Conservation (phyloP, 2,113 vertebrate genomes). For the Microtus pennsylvanicus region DNA sequence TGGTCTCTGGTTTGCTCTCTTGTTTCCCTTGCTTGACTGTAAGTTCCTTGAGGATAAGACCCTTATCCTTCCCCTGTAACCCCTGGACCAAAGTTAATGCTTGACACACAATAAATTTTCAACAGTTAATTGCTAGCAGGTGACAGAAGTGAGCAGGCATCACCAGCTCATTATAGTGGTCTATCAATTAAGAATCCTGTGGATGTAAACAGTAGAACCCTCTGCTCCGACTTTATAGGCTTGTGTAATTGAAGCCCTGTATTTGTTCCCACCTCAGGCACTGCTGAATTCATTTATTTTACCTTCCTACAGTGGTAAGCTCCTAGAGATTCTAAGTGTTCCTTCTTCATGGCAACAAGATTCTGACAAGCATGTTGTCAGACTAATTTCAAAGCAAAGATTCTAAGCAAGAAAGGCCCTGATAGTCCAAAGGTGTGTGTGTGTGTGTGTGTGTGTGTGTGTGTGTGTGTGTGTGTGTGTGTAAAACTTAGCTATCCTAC, state of each 20-base stretch:
- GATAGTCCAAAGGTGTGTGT: neutral
- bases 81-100: neutral
- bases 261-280: neutral
- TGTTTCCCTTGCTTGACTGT: neutral
- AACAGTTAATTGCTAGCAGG: neutral
- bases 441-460: neutral
- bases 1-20: neutral
- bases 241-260: neutral
- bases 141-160: neutral
- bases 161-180: neutral
- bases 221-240: neutral
- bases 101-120: neutral
- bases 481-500: neutral
- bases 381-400: neutral
- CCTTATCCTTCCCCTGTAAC: neutral
- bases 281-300: neutral
- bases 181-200: neutral
- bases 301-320: neutral
- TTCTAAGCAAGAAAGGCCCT: neutral
- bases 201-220: neutral
- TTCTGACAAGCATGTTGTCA: neutral
- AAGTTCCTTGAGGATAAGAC: neutral
- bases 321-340: neutral
- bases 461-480: neutral
- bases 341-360: neutral